These are phyloP conservation scores for Drosophila suboccidentalis DNA, from an alignment of 2,888 invertebrate genomes.

Conservation along the genomic window DNA sequence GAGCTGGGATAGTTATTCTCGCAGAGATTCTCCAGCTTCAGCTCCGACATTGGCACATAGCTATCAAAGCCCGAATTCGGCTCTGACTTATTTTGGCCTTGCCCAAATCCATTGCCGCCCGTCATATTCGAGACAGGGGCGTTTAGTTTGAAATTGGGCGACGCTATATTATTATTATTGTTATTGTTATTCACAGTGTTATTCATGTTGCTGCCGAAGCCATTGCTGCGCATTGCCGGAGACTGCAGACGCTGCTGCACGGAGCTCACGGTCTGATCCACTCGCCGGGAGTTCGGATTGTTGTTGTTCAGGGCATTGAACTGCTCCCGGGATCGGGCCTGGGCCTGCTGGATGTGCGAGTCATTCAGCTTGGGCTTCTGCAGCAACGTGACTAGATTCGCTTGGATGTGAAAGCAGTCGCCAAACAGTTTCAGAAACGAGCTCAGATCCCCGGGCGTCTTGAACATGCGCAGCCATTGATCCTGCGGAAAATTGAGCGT, in stretches of 20 bases:
- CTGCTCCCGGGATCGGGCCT: slow-evolving; percentile 85
- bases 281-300: slow-evolving; percentile 46
- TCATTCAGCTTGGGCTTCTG: slow-evolving; percentile 91
- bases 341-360: slow-evolving; percentile 85
- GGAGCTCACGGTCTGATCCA: slow-evolving; percentile 52
- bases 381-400: slow-evolving; percentile 94
- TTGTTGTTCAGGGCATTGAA: slow-evolving; percentile 83
- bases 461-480: slow-evolving; percentile 94
- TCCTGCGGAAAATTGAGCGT: slow-evolving; percentile 91
- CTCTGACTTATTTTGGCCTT: slow-evolving; percentile 80
- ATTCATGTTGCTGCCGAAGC: slow-evolving; percentile 48
- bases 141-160: slow-evolving; percentile 85
- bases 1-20: slow-evolving; percentile 86
- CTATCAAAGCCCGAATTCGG: slow-evolving; percentile 85
- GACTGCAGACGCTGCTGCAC: slow-evolving; percentile 83
- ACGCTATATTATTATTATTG: slow-evolving; percentile 71
- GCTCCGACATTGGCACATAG: slow-evolving; percentile 83
- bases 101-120: slow-evolving; percentile 49
- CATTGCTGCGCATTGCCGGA: slow-evolving; percentile 78
- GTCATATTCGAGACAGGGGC: slow-evolving; percentile 84
- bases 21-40: slow-evolving; percentile 85
- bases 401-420: slow-evolving; percentile 97
- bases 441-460: slow-evolving; percentile 94
- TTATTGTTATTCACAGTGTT: slow-evolving; percentile 60
- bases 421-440: slow-evolving; percentile 97